phyloP scores from a whole-genome alignment of 2,113 vertebrate genomes.

The Aptenodytes forsteri region DNA sequence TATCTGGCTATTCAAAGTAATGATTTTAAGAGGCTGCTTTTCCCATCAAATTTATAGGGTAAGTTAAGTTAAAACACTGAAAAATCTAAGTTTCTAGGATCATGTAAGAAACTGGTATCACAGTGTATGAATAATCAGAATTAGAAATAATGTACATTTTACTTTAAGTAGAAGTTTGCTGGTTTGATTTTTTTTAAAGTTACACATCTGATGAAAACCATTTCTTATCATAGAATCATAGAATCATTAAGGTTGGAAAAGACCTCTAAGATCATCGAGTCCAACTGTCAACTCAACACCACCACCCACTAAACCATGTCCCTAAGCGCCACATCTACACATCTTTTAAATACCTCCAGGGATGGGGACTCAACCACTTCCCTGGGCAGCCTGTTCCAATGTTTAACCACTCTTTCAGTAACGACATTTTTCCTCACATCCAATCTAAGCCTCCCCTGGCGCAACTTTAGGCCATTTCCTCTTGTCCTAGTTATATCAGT shows the following conservation, averaged over 20 bases:
- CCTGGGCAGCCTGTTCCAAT: too few relatives aligned
- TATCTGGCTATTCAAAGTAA: neutral
- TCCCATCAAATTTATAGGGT: neutral
- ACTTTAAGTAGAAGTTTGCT: neutral
- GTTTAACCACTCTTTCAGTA: too few relatives aligned
- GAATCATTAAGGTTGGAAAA: too few relatives aligned
- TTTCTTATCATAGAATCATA: neutral
- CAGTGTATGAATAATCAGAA: neutral
- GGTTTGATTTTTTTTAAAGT: neutral
- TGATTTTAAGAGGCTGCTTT: neutral
- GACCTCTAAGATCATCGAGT: too few relatives aligned
- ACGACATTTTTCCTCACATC: too few relatives aligned
- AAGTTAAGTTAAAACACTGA: neutral
- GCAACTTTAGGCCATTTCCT: too few relatives aligned
- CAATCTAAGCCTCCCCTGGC: too few relatives aligned
- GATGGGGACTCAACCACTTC: too few relatives aligned
- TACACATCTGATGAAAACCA: neutral
- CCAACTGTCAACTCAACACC: too few relatives aligned
- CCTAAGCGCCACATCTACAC: too few relatives aligned
- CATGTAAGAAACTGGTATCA: rapidly evolving
- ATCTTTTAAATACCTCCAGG: too few relatives aligned
- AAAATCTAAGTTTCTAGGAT: neutral
- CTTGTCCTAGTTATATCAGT: neutral
- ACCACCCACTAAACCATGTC: too few relatives aligned
- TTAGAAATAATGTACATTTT: neutral